Base-by-base conservation (phyloP, 1,140 invertebrate species). In the Ephestia elutella region DNA sequence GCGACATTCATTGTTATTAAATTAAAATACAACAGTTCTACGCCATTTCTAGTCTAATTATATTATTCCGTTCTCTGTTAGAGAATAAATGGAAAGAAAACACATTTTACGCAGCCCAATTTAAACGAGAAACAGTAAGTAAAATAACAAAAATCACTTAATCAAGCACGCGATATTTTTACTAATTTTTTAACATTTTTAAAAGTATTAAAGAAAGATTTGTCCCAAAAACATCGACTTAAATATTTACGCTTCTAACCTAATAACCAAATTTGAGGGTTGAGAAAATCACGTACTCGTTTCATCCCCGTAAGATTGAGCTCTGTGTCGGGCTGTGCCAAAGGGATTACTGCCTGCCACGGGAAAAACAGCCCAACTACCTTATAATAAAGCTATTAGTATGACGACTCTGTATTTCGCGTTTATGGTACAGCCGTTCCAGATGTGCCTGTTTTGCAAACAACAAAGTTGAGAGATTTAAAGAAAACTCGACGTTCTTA, bases 331-430 rank as follows among this genome's bases (percentile, higher is more conserved):
- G 20, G 17, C 20, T 19, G 10, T 20, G 50, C 13, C 15, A 25
- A 53, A 5, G 21, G 50, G 28, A 28, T 53, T 25, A 18, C 0
- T 20, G 13, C 15, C 15, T 5, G 15, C 13, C 38, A 17, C 1
- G 5, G 13, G 38, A 53, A 53, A 28, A 53, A 53, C 50, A 53
- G 19, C 50, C 13, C 0, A 53, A 25, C 15, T 11, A 25, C 50
- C 13, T 5, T 25, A 8, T 53, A 53, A 53, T 53, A 53, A 53
- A 53, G 50, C 50, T 53, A 53, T 53, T 53, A 53, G 50, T 53
- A 53, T 53, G 50, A 53, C 13, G 13, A 25, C 3, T 25, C 19
- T 53, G 50, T n/a, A 25, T 50, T 50, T 25, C 49, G 21, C 50
- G 19, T 53, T 53, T 53, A 53, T 25, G 9, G 50, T 53, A 53